These are phyloP conservation scores for Hypomecis atomaria DNA, from an alignment of 2,888 invertebrate genomes.

Conservation along the genomic window DNA sequence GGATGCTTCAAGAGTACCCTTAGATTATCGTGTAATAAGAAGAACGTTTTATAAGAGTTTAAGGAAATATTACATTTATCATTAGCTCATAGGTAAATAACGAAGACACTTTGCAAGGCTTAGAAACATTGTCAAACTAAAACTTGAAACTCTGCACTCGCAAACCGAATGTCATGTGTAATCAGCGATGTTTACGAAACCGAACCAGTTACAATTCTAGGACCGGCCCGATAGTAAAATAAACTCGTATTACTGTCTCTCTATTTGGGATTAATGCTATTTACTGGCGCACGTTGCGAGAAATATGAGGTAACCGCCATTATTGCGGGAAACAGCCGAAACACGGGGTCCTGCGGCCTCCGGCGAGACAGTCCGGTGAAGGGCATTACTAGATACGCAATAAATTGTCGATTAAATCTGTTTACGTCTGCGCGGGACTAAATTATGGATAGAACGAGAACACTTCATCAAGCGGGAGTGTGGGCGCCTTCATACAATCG, in stretches of 20 bases:
- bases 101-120: not conserved
- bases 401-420: constrained; percentile 64
- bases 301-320: constrained; percentile 35
- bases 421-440: constrained; percentile 54
- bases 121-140: not conserved
- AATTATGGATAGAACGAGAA: constrained; percentile 51
- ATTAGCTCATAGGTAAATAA: not conserved
- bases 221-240: constrained; percentile 30
- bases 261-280: constrained; percentile 39
- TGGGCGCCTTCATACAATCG: constrained; percentile 43
- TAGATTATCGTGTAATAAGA: too few relatives aligned
- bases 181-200: constrained; percentile 33
- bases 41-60: too few relatives aligned
- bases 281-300: constrained; percentile 32
- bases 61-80: too few relatives aligned
- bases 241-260: constrained; percentile 39
- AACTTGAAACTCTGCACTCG: constrained; percentile 20
- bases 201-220: constrained; percentile 25
- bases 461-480: constrained; percentile 47
- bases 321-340: constrained; percentile 21
- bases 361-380: constrained; percentile 45
- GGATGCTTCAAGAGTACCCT: too few relatives aligned
- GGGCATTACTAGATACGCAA: constrained; percentile 57
- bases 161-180: constrained; percentile 27
- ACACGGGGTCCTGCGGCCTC: constrained; percentile 19